Evolutionary conservation across 1,140 invertebrate genomes (phyloP).

Genomic region (Brachionus rubens): DNA sequence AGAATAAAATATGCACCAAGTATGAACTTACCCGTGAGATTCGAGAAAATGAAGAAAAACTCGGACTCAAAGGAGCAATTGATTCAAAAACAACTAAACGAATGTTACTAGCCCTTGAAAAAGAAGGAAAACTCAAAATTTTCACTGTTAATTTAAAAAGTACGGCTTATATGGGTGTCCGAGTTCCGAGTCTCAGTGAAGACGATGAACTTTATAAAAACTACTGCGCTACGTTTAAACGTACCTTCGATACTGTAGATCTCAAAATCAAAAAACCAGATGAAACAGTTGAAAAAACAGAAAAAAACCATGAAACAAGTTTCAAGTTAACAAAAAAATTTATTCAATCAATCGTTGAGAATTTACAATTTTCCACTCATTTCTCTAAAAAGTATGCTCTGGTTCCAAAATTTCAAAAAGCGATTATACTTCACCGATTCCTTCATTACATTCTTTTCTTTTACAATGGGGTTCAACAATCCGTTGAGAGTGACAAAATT

Average conservation of each 20-base stretch:
- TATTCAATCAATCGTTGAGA: constrained; percentile 21
- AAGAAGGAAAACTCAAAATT: constrained; percentile 2
- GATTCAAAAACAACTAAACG: constrained; percentile 38
- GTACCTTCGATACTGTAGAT: constrained; percentile 29
- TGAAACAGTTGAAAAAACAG: neutral
- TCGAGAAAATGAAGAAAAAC: neutral
- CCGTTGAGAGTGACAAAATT: neutral
- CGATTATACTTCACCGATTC: constrained; percentile 40
- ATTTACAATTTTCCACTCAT: neutral
- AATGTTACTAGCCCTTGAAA: constrained; percentile 21
- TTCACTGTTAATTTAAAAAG: constrained; percentile 33
- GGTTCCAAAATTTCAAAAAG: constrained; percentile 44
- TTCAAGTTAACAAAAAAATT: constrained; percentile 19
- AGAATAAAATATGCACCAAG: constrained; percentile 34
- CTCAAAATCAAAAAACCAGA: neutral
- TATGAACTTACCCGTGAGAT: constrained; percentile 9
- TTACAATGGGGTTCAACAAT: constrained; percentile 3
- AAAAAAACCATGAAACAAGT: neutral
- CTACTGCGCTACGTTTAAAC: constrained; percentile 26
- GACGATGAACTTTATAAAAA: neutral
- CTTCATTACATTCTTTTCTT: constrained; percentile 3
- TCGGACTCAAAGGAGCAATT: constrained; percentile 12
- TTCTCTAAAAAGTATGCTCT: constrained; percentile 16
- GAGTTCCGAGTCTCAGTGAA: neutral
- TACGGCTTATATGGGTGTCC: constrained; percentile 9